Evolutionary conservation across 2,113 vertebrate genomes (phyloP).

Genomic region (Hippocampus barbouri): DNA sequence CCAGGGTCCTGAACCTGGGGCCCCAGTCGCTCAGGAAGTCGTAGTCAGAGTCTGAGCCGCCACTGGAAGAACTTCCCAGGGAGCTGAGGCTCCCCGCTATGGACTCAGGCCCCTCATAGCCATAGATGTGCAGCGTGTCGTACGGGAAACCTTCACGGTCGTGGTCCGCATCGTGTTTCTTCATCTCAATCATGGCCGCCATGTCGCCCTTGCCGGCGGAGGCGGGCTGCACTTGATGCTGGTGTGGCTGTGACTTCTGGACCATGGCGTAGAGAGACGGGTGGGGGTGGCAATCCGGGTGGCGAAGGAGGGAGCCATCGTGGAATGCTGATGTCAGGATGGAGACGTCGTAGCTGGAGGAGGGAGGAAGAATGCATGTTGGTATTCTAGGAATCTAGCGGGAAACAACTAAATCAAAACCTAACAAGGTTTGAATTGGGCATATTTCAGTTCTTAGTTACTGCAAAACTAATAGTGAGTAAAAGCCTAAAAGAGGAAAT

Average conservation of each 20-base stretch:
- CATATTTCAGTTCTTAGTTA: neutral
- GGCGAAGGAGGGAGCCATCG: constrained; percentile 66
- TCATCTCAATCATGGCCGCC: constrained; percentile 90
- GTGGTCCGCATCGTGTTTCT: constrained; percentile 91
- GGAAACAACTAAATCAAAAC: neutral
- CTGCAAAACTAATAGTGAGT: no score
- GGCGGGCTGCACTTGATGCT: constrained; percentile 18
- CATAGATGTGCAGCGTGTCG: constrained; percentile 93
- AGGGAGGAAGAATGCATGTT: neutral
- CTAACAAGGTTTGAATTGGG: neutral
- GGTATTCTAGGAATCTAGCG: neutral
- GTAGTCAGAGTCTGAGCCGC: constrained; percentile 84
- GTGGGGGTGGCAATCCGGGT: constrained; percentile 43
- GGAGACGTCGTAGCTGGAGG: constrained; percentile 84
- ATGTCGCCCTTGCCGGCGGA: constrained; percentile 80
- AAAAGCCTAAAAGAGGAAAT: no score
- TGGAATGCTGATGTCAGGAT: constrained; percentile 84
- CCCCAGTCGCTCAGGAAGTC: constrained; percentile 96
- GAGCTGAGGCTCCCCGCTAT: constrained; percentile 91
- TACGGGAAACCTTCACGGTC: constrained; percentile 86
- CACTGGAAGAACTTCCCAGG: constrained; percentile 79
- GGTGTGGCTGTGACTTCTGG: constrained; percentile 72
- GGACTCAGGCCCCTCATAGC: constrained; percentile 88
- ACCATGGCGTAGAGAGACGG: constrained; percentile 75
- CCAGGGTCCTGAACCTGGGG: constrained; percentile 89